Conservation (phyloP, 1,140 invertebrate genomes). For the Drosophila persimilis region DNA sequence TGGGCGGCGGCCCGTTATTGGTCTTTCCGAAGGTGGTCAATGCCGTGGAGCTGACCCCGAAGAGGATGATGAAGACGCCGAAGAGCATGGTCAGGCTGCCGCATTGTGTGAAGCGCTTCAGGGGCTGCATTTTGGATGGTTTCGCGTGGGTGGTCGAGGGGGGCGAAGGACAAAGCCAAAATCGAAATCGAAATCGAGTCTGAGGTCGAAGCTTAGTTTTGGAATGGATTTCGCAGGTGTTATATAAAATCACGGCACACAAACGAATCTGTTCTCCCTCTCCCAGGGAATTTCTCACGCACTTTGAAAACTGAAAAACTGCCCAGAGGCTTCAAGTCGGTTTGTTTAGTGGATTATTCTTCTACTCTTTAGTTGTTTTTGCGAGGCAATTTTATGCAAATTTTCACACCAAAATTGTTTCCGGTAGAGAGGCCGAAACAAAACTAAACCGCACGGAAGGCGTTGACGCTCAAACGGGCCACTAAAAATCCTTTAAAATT, state of each 20-base stretch:
- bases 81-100: constrained; percentile 82
- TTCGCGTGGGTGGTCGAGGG: background rate
- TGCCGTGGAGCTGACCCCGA: constrained; percentile 84
- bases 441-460: constrained; percentile 45
- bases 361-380: constrained; percentile 2
- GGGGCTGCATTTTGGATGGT: constrained; percentile 71
- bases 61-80: constrained; percentile 81
- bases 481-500: constrained; percentile 23
- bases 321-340: constrained; percentile 39
- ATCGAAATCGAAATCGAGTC: constrained; percentile 19
- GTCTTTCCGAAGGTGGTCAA: constrained; percentile 89
- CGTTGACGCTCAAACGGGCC: constrained; percentile 21
- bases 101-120: constrained; percentile 82
- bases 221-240: constrained; percentile 18
- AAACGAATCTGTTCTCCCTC: background rate
- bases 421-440: constrained; percentile 24
- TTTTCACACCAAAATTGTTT: constrained; percentile 51
- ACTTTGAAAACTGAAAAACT: constrained; percentile 41
- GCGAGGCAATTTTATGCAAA: constrained; percentile 53
- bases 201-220: constrained; percentile 5
- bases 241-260: constrained; percentile 46
- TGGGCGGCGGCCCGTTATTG: constrained; percentile 85
- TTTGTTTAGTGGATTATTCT: constrained; percentile 13
- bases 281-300: constrained; percentile 40
- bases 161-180: background rate